Base-by-base conservation (phyloP, 1,140 invertebrate species). In the Rhysida immarginata region DNA sequence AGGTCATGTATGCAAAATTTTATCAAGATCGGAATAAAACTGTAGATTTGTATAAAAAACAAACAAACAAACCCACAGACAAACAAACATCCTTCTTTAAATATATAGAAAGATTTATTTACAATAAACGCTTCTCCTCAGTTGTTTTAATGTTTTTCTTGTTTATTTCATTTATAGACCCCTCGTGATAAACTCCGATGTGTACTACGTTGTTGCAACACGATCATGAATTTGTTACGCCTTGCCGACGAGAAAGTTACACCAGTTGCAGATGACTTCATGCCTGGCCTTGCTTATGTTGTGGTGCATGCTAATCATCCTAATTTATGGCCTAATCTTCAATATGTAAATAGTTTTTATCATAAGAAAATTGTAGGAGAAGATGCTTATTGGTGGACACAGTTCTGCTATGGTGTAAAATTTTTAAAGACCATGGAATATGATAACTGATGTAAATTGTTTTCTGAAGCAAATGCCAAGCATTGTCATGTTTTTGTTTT, bases 351-450 rank as follows among this genome's bases (percentile, higher is more conserved):
- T n/a, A n/a, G n/a, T n/a, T n/a, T n/a, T n/a, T n/a, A n/a, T 64
- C 84, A 82, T 27, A 79, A 82, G 59, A 78, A 83, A 57, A 75
- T 96, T 16, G 77, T 79, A 59, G 94, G 95, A 29, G 91, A 96
- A 72, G 88, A 95, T 68, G 83, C 88, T 66, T 99, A 97, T 72
- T 96, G 93, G 82, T 99, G 95, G 95, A 95, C 91, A 43, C 92
- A 97, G 69, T 97, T 98, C 70, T 88, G 85, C 61, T 87, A 91
- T 0, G 91, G 91, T 13, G 87, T 97, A 27, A 91, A 96, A 72
- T 96, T 95, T 73, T 96, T 97, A 63, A 99, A 99, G 75, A 96
- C 88, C 46, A 94, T 97, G 90, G 87, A 91, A 70, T 91, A 87
- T 56, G 27, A 53, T n/a, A 24, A 53, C 11, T 53, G 21, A 53